A percentile compares a stretch with the other conserved stretches of the same genome.
phyloP scores from a whole-genome alignment of 2,113 vertebrate species.

The Myanophis thanlyinensis region DNA sequence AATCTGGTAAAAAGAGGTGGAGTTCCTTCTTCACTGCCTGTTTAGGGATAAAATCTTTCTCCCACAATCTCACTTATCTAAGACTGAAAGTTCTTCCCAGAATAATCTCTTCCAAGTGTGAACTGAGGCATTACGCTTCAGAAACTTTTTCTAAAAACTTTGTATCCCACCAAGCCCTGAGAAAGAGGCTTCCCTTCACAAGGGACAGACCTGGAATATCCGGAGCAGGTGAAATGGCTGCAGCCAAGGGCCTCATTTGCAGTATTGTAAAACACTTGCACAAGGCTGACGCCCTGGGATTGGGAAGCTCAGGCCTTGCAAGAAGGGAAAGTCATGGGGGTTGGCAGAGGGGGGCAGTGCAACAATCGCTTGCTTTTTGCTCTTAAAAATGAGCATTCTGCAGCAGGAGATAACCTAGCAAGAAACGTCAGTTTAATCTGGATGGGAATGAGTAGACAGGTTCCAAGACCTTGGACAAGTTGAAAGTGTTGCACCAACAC shows the following conservation, averaged over 20 bases:
- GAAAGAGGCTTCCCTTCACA: not conserved
- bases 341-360: not conserved
- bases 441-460: slow-evolving; percentile 10
- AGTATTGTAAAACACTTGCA: slow-evolving; percentile 51
- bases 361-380: slow-evolving; percentile 33
- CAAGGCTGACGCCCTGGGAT: slow-evolving; percentile 53
- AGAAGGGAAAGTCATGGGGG: slow-evolving; percentile 34
- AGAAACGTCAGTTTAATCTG: slow-evolving; percentile 8
- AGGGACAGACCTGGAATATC: fast-evolving
- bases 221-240: not conserved
- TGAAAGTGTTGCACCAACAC: not conserved
- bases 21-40: not conserved
- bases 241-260: slow-evolving; percentile 25
- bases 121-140: slow-evolving; percentile 30
- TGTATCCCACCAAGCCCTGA: not conserved
- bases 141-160: slow-evolving; percentile 5
- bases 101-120: slow-evolving; percentile 17
- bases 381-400: slow-evolving; percentile 30
- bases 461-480: slow-evolving; percentile 47
- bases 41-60: slow-evolving; percentile 4
- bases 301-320: slow-evolving; percentile 52
- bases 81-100: not conserved
- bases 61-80: not conserved
- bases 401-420: slow-evolving; percentile 6
- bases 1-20: not conserved